Conservation (phyloP, 2,797 vertebrate genomes). For the Streptopelia turtur region DNA sequence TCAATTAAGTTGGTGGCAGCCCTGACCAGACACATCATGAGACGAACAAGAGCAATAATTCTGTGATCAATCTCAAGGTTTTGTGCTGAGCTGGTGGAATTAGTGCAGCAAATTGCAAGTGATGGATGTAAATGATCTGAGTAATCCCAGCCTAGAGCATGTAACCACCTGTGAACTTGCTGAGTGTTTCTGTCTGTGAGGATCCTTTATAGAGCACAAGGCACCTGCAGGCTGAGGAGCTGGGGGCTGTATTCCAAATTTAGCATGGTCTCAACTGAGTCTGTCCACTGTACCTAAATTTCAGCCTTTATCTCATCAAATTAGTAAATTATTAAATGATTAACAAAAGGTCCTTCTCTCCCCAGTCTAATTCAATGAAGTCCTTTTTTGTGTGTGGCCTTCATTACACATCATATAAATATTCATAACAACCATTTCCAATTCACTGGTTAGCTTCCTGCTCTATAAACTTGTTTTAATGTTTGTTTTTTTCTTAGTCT, state of each 20-base stretch:
- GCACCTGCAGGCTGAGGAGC: background rate
- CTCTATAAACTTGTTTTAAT: background rate
- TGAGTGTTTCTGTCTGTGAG: background rate
- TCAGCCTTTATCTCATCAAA: background rate
- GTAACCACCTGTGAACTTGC: background rate
- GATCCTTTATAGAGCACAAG: background rate
- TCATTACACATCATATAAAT: background rate
- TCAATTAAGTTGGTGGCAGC: background rate
- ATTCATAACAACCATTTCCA: background rate
- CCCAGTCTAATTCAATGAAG: fast-evolving
- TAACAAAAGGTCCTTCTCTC: background rate
- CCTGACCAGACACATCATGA: background rate
- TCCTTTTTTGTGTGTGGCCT: background rate
- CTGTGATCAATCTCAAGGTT: background rate
- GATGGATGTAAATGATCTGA: background rate
- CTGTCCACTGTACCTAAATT: background rate
- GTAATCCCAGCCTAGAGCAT: background rate
- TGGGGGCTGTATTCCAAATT: background rate
- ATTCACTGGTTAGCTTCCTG: background rate
- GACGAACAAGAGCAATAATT: background rate
- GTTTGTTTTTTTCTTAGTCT: background rate
- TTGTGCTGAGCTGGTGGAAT: conserved; percentile 26
- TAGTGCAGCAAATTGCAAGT: background rate
- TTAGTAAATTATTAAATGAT: background rate
- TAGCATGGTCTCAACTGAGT: background rate